phyloP scores from a whole-genome alignment of 2,797 vertebrate species.

The Myiothlypis coronata region DNA sequence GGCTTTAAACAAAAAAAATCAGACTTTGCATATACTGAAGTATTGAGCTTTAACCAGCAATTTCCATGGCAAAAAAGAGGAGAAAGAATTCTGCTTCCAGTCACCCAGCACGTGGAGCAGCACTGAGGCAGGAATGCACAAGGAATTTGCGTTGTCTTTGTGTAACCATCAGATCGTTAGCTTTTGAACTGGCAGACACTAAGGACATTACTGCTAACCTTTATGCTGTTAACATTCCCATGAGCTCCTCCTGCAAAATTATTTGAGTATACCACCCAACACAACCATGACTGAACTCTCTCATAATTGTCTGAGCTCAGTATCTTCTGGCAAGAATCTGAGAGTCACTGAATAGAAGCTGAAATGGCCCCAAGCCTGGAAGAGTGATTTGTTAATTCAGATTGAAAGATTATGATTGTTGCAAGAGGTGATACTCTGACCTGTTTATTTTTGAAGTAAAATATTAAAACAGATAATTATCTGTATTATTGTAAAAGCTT shows the following conservation, averaged over 20 bases:
- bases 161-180: neutral
- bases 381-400: neutral
- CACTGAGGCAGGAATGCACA: conserved; percentile 42
- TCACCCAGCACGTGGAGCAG: neutral
- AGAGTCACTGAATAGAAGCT: neutral
- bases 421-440: neutral
- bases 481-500: neutral
- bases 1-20: neutral
- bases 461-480: neutral
- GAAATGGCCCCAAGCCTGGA: neutral
- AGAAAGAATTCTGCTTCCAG: neutral
- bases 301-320: neutral
- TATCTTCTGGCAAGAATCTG: neutral
- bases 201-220: conserved; percentile 4
- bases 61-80: neutral
- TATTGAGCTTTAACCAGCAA: neutral
- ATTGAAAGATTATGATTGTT: neutral
- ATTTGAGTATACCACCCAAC: neutral
- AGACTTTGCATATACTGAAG: neutral
- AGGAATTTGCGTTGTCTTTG: conserved; percentile 49
- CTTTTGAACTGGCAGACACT: conserved; percentile 12
- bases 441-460: neutral
- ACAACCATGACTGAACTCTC: neutral
- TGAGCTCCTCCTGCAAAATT: neutral
- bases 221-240: conserved; percentile 8